Evolutionary conservation across 2,113 vertebrate genomes (phyloP), one percentile per base, ranked within the genome.

Genomic region (Willisornis vidua): DNA sequence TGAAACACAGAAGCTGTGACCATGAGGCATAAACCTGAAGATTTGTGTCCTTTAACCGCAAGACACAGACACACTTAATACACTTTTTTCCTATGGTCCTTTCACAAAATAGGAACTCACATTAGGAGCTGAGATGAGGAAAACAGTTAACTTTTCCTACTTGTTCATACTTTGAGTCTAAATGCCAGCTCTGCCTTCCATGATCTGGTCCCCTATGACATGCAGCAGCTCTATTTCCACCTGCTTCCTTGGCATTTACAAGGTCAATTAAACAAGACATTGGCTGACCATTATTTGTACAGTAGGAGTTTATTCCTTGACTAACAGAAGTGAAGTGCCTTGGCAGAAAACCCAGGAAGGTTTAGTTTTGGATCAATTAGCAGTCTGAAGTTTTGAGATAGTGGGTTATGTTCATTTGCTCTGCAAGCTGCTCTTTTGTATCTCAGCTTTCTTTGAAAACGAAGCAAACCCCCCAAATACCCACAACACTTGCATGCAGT

Each of bases 261-360:
- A 92, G 93, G 85, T 95, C 90, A 96, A 88, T 94, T 88, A 94
- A 96, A 94, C 78, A 94, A 93, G 67, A 67, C 75, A 71, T 73
- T 77, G 78, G 6, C 39, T 93, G 72, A 28, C 33, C 39, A 41
- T n/a, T 94, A 71, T 92, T 88, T 95, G 85, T 91, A 73, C n/a
- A 89, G 79, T 39, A 37, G 20, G 31, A 79, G 43, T 76, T 92
- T 72, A 86, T 92, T 90, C 80, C 68, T 92, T 70, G 78, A 49
- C 59, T 48, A 86, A 55, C 43, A 83, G 58, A 70, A 90, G 54
- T 81, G 68, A 90, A 86, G 71, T 0, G 0, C 22, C 55, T 85
- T 85, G 83, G 37, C 73, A 71, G 87, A 89, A 90, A 75, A 94
- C 52, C 39, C 79, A 72, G 57, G 79, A 90, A 73, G 57, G 22